Base-by-base conservation (phyloP, 2,113 vertebrate genomes). In the Aix galericulata region DNA sequence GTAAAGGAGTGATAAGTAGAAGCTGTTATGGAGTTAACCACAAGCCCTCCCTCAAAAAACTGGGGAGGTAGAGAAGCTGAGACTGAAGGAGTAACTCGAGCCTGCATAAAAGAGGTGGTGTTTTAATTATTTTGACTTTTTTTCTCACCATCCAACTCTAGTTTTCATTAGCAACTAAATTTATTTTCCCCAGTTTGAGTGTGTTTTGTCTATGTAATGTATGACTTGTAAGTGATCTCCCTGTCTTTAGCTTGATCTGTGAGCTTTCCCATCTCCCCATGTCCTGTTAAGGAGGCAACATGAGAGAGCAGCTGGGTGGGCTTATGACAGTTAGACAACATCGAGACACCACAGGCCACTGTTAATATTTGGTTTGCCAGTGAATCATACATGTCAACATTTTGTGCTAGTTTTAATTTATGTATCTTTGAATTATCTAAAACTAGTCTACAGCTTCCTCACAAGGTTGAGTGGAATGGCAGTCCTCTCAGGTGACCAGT, bases 321-420 rank as follows among this genome's bases (percentile, higher is more conserved):
- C 1, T 0, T 68, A 40, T 6, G 9, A 13, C 68, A 87, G 8
- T 8, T 31, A 86, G 38, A 2, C 7, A 77, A 69, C 6, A 4
- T 81, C 26, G 75, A 7, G 13, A 2, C 38, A 62, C 6, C 7
- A 32, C 23, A 64, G 27, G 8, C 3, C 4, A 40, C 42, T 68
- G 8, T 48, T 44, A 36, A n/a, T 76, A 76, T 56, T 26, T 50
- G 13, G 3, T 9, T 36, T 86, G n/a, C 52, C 59, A 72, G 3
- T 52, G 59, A 91, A 8, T 67, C 13, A n/a, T 46, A 7, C 13
- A 50, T 48, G 22, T 68, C 10, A 44, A 2, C 40, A 36, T 60
- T 73, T 76, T 48, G 4, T 34, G 14, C 29, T 81, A 53, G 22
- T 62, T 80, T n/a, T 76, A 38, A 17, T 62, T 73, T 58, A 11